Evolutionary conservation across 2,113 vertebrate genomes (phyloP).

Genomic region (Callocephalon fimbriatum): DNA sequence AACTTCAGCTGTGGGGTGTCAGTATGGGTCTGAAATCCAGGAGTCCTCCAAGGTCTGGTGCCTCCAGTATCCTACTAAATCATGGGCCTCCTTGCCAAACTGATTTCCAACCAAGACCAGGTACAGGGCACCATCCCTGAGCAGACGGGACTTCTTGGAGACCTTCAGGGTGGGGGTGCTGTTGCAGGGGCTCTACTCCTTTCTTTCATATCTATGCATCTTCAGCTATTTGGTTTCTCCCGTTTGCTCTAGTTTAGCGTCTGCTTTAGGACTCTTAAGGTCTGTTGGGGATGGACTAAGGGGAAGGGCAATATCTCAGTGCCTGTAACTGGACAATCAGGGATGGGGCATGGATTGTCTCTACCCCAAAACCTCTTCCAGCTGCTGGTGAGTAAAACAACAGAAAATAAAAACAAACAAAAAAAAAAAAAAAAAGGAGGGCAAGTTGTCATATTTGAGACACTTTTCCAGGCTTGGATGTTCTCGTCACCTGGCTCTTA

Average conservation of each 20-base stretch:
- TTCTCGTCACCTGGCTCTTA: accelerated
- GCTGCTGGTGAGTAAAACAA: background rate
- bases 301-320: background rate
- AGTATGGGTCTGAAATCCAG: background rate
- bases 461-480: background rate
- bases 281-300: background rate
- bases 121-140: background rate
- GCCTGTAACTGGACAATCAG: background rate
- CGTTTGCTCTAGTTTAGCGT: background rate
- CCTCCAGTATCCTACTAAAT: background rate
- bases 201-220: background rate
- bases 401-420: background rate
- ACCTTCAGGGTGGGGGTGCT: background rate
- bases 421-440: background rate
- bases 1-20: background rate
- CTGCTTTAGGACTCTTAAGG: background rate
- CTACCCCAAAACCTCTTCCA: background rate
- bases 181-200: background rate
- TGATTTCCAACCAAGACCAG: background rate
- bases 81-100: background rate
- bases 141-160: background rate
- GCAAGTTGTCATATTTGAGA: background rate
- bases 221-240: background rate
- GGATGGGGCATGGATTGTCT: background rate
- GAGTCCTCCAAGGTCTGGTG: background rate